These are phyloP conservation scores for Alligator mississippiensis DNA, from an alignment of 2,113 vertebrate species.

Conservation along the genomic window DNA sequence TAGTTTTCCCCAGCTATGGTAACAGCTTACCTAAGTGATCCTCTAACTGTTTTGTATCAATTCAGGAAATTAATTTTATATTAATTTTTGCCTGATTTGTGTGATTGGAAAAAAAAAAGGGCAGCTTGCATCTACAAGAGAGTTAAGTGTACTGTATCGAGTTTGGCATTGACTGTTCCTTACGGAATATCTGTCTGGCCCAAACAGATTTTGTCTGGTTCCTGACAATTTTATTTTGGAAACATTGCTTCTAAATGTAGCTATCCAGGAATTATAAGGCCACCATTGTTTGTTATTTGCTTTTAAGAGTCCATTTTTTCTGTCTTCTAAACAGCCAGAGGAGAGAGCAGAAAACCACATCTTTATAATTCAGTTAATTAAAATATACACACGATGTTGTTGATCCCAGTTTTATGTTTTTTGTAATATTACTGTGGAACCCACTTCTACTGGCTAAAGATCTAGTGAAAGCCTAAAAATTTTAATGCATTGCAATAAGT, in stretches of 20 bases:
- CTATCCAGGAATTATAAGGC: conserved; percentile 44
- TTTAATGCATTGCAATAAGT: conserved; percentile 31
- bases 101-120: conserved; percentile 5
- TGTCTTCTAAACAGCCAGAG: conserved; percentile 31
- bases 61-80: not conserved
- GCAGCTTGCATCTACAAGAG: conserved; percentile 20
- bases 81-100: not conserved
- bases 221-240: conserved; percentile 76
- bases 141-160: not conserved
- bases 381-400: not conserved
- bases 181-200: conserved; percentile 67
- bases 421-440: not conserved
- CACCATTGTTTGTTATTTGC: conserved; percentile 69
- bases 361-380: not conserved
- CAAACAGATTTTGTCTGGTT: conserved; percentile 74
- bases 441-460: not conserved
- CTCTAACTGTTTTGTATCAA: not conserved
- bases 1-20: conserved; percentile 7
- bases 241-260: conserved; percentile 62
- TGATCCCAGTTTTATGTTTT: not conserved
- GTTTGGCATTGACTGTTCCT: conserved; percentile 43
- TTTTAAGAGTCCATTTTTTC: conserved; percentile 54
- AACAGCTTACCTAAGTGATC: conserved; percentile 52
- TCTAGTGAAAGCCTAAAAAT: not conserved
- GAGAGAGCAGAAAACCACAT: conserved; percentile 11